Base-by-base conservation (phyloP, 2,888 invertebrate species). In the Andrena flavipes region DNA sequence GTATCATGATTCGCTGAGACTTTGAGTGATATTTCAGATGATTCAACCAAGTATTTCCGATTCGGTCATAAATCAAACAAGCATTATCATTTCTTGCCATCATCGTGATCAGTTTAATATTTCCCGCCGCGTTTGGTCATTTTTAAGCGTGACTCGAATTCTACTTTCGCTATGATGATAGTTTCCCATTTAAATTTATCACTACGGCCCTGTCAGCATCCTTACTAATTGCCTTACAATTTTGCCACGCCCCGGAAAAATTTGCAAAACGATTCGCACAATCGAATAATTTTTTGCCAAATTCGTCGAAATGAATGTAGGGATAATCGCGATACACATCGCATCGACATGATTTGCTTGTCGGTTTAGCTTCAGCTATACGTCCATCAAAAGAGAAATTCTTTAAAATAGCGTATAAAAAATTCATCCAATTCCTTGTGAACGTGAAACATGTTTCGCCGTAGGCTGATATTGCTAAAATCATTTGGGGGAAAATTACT, bases 361-460 rank as follows among this genome's bases (percentile, higher is more conserved):
- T 64, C 71, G 2, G 8, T 42, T 56, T 20, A 4, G 13, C 30
- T 64, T n/a, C 10, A 0, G 48, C 48, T 64, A 20, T 59, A 71
- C 42, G 64, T 72, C 56, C 13, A 72, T 64, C 63, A 26, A 30
- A 42, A 30, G 33, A 13, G 56, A 64, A 26, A 71, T 71, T n/a
- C 30, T 42, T 13, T 29, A 56, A 49, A 30, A 8, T 13, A 42
- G 35, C 4, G 42, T 13, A 42, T 0, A 54, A 35, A 23, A 42
- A 70, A 20, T 10, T 26, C 2, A 0, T 29, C 0, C 7, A 0
- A n/a, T 51, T n/a, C 20, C n/a, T n/a, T 20, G 23, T 70, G 49
- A 76, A 70, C 6, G 54, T 23, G 30, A n/a, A 64, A 76, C 71
- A 71, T 29, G 51, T 63, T 71, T 42, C 20, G 8, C n/a, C 48